Evolutionary conservation across 2,797 vertebrate species (phyloP), one percentile per base, ranked within the genome.

Genomic region (Monodelphis domestica): DNA sequence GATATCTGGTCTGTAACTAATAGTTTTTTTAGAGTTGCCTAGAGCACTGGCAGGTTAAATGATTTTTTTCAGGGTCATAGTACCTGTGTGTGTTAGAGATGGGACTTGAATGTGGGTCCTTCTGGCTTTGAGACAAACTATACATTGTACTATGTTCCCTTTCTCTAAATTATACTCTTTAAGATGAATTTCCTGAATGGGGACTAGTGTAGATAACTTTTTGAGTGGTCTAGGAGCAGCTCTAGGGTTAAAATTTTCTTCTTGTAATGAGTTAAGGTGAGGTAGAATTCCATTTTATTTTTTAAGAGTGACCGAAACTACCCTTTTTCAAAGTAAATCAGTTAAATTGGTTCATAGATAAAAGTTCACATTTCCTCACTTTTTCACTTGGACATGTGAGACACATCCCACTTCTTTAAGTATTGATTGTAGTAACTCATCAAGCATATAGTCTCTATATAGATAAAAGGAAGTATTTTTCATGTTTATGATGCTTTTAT

Each of bases 401-500:
- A 11, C 55, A 11, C 55, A 2, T 38, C 17, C 12, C 87, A 24
- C 50, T 87, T 30, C 29, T 93, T 88, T 90, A 53, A 91, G 33
- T 28, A 53, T 93, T 78, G 88, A 26, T 38, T 84, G 10, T 84
- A 84, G 38, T 84, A 45, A 78, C 63, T 78, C n/a, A 38, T 70
- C n/a, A 70, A 70, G 17, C 70, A 38, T 50, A 54, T 94, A 90
- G 59, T 91, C 28, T 30, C 88, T 88, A 95, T 94, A 87, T 53
- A 90, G 56, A 78, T 78, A 89, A 54, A 88, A 45, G 94, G 54
- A 95, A 93, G 0, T 90, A 94, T 52, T 26, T 89, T 88, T 1
- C 56, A 91, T 94, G 45, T 38, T 96, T 6, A 3, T 94, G 26
- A 28, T 78, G 38, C 92, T 95, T 96, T 91, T 52, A 89, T 95